Base-by-base conservation (phyloP, 2,888 invertebrate genomes). In the Eurytoma adleriae region DNA sequence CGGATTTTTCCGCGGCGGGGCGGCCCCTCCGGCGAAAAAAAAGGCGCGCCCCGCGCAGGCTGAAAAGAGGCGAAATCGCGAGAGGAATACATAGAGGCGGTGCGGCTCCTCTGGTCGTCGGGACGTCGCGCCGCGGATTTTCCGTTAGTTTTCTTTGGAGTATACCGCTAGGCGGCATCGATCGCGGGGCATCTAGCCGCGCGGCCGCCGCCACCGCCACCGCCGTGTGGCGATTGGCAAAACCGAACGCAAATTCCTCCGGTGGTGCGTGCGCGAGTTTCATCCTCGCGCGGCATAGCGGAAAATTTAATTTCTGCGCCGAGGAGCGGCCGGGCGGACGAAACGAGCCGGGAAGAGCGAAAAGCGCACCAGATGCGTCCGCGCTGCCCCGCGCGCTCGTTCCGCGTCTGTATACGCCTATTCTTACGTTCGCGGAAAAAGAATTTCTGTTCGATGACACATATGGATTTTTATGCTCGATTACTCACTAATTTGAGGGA, bases 131-230 rank as follows among this genome's bases (percentile, higher is more conserved):
- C 30, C 62, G 64, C 56, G 20, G 74, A 67, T 82, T 82, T 80
- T 82, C 82, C 82, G 82, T 82, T 82, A 82, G 77, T 82, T 82
- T 82, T 82, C 82, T 79, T 79, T 64, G 64, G 69, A 69, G 24
- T 71, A 74, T 79, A 82, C 82, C 82, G 82, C 82, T 82, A 80
- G 20, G 48, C 82, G 81, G 78, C 81, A 79, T 82, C 81, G 76
- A 82, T 74, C 77, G 50, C 68, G 62, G 30, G 59, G 27, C n/a
- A 48, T 40, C 59, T 20, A 16, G 16, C 16, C 30, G 68, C 7
- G 72, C 61, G 14, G 56, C 56, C 2, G 18, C 52, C 1, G 59
- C 57, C 40, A 27, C 61, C 20, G 54, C 27, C 10, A 62, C 75
- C 5, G 66, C 66, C 18, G 48, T 40, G 40, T 10, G 18, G 57